Evolutionary conservation across 2,113 vertebrate species (phyloP).

Genomic region (Mustelus asterias): DNA sequence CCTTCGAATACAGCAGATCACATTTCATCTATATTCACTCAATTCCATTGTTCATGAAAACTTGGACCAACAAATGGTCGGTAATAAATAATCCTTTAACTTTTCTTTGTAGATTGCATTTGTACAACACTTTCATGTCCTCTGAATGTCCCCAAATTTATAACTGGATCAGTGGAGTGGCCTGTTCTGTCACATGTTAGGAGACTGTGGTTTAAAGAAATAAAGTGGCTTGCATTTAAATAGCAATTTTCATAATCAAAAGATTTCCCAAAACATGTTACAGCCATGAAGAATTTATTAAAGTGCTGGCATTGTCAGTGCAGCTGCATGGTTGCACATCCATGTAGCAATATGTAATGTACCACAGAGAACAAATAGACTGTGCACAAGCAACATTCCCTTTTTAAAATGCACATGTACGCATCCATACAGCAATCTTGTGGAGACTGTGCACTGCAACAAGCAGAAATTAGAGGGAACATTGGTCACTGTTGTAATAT

Average conservation of each 20-base stretch:
- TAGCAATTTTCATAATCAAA: neutral
- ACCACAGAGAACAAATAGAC: no score
- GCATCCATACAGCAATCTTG: no score
- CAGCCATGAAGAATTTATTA: neutral
- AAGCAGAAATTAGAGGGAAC: no score
- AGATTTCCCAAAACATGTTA: neutral
- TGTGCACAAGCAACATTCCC: no score
- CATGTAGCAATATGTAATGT: neutral
- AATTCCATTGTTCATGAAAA: neutral
- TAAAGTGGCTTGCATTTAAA: neutral
- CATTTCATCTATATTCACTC: neutral
- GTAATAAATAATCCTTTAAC: neutral
- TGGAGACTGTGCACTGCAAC: no score
- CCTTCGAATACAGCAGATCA: neutral
- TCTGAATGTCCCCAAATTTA: neutral
- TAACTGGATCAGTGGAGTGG: neutral
- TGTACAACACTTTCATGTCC: neutral
- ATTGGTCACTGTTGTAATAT: no score
- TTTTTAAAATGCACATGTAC: no score
- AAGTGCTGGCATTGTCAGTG: no score
- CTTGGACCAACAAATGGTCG: neutral
- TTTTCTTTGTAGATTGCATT: neutral
- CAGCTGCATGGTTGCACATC: no score
- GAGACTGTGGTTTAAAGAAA: neutral
- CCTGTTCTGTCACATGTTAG: neutral